phyloP scores from a whole-genome alignment of 2,888 invertebrate genomes.

The Philaethria dido region DNA sequence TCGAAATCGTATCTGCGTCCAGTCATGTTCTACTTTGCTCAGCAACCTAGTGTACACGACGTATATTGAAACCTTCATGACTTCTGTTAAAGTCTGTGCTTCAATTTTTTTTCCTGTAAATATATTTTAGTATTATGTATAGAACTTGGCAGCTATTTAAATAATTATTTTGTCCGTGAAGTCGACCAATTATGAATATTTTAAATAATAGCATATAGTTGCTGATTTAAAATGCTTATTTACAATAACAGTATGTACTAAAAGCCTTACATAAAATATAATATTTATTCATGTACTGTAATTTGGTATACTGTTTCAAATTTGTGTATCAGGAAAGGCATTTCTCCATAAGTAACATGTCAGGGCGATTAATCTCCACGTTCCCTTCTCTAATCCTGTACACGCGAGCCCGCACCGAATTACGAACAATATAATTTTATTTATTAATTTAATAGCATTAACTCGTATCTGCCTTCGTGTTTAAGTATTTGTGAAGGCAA shows the following conservation, averaged over 20 bases:
- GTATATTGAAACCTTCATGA: no score
- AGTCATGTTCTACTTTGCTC: no score
- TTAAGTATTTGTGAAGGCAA: slow-evolving; percentile 24
- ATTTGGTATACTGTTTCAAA: slow-evolving; percentile 38
- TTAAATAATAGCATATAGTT: no score
- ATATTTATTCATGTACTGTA: slow-evolving; percentile 23
- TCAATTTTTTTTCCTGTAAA: no score
- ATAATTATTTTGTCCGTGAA: no score
- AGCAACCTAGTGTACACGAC: no score
- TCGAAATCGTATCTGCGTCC: no score
- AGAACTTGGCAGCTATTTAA: no score
- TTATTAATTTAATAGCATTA: slow-evolving; percentile 59
- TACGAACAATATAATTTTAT: slow-evolving; percentile 51
- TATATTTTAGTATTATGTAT: no score
- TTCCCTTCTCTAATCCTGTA: slow-evolving; percentile 62
- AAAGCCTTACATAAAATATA: neutral
- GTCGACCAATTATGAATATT: no score
- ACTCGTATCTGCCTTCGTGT: slow-evolving; percentile 20
- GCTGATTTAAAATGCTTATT: no score
- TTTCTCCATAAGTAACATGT: slow-evolving; percentile 64
- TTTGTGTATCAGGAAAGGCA: slow-evolving; percentile 45
- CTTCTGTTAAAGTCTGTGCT: no score
- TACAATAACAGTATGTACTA: neutral
- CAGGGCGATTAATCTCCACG: slow-evolving; percentile 66
- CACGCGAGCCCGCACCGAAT: slow-evolving; percentile 74